Base-by-base conservation (phyloP, 2,797 vertebrate genomes). In the Gouania willdenowi region DNA sequence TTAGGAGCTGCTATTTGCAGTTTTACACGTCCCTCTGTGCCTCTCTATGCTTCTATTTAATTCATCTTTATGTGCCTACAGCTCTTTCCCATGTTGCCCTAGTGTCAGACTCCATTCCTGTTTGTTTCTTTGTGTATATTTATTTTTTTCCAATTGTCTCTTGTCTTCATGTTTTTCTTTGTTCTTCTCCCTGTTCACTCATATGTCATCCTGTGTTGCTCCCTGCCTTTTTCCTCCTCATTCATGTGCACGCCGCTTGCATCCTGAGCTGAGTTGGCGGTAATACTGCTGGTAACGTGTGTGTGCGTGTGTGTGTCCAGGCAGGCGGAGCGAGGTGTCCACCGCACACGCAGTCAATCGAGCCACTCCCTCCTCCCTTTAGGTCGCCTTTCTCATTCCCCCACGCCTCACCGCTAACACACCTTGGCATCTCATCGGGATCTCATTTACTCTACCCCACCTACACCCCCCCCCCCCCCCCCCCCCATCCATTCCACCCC, bases 391-490 rank as follows among this genome's bases (percentile, higher is more conserved):
- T 71, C 72, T 85, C 74, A 67, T 76, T 77, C 66, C 70, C 70
- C 54, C 25, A 12, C 66, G 33, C 62, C 67, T 88, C 84, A 87
- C 33, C 25, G 25, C 75, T 88, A 88, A 89, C 79, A 39, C 81
- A 84, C 85, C 83, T 79, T 87, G 86, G 83, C 87, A 85, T 87
- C 84, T 89, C 85, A 87, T 88, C 58, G 77, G 69, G 75, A 75
- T 83, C 77, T 87, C 81, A 80, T 88, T 86, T 87, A 78, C 77
- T 78, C 56, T 71, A 52, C 53, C 41, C 23, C 16, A 37, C 21
- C 45, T 26, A 30, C 44, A 22, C 28, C 32, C 7, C n/a, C 20
- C 45, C 29, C 37, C 34, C 21, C 28, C 39, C 26, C 7, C 19
- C 26, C 14, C 3, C n/a, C 20, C 45, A 29, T 37, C 35, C 24